phyloP scores from a whole-genome alignment of 2,888 invertebrate species.

The Acanthosepion lycidas region DNA sequence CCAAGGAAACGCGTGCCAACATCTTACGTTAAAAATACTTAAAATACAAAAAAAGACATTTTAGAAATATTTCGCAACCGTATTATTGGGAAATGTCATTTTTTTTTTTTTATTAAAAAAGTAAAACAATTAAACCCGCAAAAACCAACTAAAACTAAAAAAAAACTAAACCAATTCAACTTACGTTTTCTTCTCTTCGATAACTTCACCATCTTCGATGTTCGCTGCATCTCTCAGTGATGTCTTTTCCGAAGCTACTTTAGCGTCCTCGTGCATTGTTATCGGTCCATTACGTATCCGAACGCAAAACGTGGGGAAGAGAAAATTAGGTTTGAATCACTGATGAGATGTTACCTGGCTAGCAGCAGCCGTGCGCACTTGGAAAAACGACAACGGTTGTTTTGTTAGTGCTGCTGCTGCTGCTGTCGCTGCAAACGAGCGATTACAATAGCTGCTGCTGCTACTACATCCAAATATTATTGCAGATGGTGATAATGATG shows the following conservation, averaged over 20 bases:
- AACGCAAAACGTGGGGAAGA: not conserved
- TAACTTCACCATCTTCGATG: not conserved
- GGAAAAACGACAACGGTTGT: not conserved
- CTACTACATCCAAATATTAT: not conserved
- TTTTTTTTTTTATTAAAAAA: not conserved
- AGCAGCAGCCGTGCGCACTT: constrained; percentile 16
- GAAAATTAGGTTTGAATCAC: not conserved
- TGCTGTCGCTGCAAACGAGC: not conserved
- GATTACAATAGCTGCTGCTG: not conserved
- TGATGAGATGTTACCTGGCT: not conserved
- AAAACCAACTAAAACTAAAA: not conserved
- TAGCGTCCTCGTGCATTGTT: not conserved
- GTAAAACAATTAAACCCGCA: not conserved
- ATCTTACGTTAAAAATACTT: too few species aligned
- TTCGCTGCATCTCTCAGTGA: not conserved
- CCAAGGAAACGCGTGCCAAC: not conserved
- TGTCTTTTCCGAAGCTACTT: constrained; percentile 6
- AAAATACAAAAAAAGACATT: too few species aligned
- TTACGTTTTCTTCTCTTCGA: not conserved
- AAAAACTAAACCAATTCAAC: not conserved
- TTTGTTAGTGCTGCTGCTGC: not conserved
- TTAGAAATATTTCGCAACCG: too few species aligned
- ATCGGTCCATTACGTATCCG: not conserved
- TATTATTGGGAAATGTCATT: not conserved
- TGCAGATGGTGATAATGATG: not conserved